Evolutionary conservation across 2,113 vertebrate species (phyloP), one percentile per base, ranked within the genome.

Genomic region (Sylvietta virens): DNA sequence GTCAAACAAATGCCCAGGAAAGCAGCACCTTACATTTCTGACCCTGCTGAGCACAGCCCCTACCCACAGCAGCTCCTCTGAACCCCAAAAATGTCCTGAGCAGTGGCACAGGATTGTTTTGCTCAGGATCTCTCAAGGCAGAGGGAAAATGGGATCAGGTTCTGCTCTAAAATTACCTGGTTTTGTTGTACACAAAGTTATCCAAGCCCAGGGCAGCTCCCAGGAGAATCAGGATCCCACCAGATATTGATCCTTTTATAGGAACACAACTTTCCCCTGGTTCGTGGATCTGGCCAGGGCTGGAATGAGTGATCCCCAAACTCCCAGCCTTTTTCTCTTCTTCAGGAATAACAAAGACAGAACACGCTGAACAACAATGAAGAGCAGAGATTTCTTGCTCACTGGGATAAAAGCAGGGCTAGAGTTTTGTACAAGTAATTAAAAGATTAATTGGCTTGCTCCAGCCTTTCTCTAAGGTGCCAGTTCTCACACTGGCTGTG

Each of bases 221-320:
- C 45, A 50, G 58, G 30, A 65, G 23, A 21, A 53, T 4, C 5
- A 11, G 66, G 30, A 64, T 42, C 61, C 37, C 73, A 15, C 1
- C 4, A 23, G 60, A 31, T 3, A 1, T 0, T 11, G 44, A 6
- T 81, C 12, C 33, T 79, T 54, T 65, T 1, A 2, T 0, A 35
- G 50, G 60, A 89, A 53, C 7, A 12, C 31, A 27, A 1, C 30
- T 30, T 45, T 40, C 30, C 30, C 4, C 6, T 40, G 83, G n/a
- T 24, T 83, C 5, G 2, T 4, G 2, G 42, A 3, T 21, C 31
- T 57, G 70, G 44, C 18, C 56, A 13, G 33, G 5, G 45, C 45
- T 45, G 61, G 11, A 15, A 67, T 3, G 37, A 61, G 33, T 2
- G 67, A 39, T 19, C 42, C 66, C 81, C 30, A 31, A 91, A 33